A percentile compares a stretch with the other conserved stretches of the same genome.
These are phyloP conservation scores for Ceryle rudis DNA, from an alignment of 2,797 vertebrate species.

Conservation along the genomic window DNA sequence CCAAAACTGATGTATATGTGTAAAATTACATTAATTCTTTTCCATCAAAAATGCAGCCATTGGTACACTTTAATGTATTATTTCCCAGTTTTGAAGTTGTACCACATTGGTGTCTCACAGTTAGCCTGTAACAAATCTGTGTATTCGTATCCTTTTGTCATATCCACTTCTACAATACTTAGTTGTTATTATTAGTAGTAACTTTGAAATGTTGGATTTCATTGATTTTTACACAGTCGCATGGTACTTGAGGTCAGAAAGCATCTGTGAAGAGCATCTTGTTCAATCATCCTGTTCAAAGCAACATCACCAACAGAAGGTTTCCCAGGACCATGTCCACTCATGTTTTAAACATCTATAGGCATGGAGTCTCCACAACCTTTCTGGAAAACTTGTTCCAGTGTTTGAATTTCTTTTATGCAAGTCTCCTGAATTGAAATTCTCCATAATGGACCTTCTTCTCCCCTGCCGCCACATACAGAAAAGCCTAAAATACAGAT, in stretches of 20 bases:
- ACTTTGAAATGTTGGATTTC: neutral
- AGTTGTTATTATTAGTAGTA: neutral
- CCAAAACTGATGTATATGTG: neutral
- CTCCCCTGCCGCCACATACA: rapidly evolving
- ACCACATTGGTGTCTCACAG: neutral
- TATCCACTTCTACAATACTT: neutral
- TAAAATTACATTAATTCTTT: neutral
- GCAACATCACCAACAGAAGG: neutral
- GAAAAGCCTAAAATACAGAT: neutral
- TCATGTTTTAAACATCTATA: neutral
- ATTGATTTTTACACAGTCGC: neutral
- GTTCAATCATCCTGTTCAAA: neutral
- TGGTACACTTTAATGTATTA: neutral
- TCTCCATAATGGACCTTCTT: neutral
- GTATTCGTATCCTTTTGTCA: neutral
- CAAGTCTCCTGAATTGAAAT: neutral
- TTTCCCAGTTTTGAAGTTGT: neutral
- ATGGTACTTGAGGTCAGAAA: neutral
- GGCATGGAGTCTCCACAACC: neutral
- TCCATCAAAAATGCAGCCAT: neutral
- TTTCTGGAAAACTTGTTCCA: neutral
- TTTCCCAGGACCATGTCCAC: neutral
- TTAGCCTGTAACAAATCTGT: neutral
- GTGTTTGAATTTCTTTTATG: neutral
- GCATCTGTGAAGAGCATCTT: neutral